These are phyloP conservation scores for Malurus cyaneus DNA, from an alignment of 2,113 vertebrate genomes.

Conservation along the genomic window DNA sequence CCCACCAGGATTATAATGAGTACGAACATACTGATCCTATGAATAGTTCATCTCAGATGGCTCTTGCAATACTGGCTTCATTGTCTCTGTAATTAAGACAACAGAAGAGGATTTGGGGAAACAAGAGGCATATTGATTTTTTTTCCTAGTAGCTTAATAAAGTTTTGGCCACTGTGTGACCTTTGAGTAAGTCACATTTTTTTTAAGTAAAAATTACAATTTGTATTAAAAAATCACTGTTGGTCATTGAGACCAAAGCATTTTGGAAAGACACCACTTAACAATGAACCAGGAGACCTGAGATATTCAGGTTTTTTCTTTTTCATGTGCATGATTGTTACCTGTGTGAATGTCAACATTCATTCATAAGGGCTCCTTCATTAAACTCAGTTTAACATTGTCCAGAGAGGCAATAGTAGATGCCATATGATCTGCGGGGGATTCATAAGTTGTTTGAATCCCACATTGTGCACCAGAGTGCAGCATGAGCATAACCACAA, in stretches of 20 bases:
- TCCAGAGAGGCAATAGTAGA: background rate
- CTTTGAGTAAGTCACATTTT: background rate
- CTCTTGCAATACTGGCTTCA: background rate
- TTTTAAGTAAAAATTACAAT: background rate
- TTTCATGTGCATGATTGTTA: background rate
- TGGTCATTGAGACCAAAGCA: background rate
- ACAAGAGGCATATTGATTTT: background rate
- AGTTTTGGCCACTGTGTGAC: background rate
- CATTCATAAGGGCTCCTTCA: background rate
- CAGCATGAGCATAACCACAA: constrained; percentile 37
- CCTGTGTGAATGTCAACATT: background rate
- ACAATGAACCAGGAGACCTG: background rate
- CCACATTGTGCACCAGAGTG: background rate
- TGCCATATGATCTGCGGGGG: background rate
- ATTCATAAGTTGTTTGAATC: background rate
- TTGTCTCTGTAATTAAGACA: background rate
- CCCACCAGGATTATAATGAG: background rate
- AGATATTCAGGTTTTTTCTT: background rate
- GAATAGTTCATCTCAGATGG: background rate
- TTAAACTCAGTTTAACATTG: background rate
- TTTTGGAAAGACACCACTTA: background rate
- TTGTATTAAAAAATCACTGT: background rate
- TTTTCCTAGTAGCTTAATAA: background rate
- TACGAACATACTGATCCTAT: background rate
- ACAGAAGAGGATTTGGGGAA: background rate